Conservation (phyloP, 2,113 vertebrate species). For the Barnardius zonarius region DNA sequence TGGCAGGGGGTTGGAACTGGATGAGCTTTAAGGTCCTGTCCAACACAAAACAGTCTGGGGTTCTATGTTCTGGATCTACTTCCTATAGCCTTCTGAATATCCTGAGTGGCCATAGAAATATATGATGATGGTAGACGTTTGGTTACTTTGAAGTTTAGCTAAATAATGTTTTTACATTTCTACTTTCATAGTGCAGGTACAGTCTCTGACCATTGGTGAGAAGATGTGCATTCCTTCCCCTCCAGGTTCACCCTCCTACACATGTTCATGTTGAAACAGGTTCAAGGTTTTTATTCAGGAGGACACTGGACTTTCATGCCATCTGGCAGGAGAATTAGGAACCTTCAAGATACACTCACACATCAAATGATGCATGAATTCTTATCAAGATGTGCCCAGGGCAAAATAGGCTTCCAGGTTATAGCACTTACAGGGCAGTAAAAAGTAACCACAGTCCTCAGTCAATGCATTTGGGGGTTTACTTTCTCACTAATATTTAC, state of each 20-base stretch:
- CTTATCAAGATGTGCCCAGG: neutral
- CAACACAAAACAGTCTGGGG: neutral
- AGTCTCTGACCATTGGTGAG: neutral
- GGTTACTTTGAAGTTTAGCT: neutral
- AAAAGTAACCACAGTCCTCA: neutral
- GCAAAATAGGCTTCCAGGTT: neutral
- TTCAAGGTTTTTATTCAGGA: neutral
- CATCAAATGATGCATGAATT: neutral
- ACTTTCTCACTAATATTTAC: neutral
- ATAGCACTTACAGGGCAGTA: neutral
- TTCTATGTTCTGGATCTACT: neutral
- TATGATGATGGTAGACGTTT: neutral
- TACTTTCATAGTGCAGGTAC: neutral
- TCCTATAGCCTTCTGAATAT: neutral
- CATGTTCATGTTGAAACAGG: neutral
- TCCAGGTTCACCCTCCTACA: neutral
- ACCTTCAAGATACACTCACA: neutral
- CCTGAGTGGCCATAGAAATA: neutral
- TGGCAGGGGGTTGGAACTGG: neutral
- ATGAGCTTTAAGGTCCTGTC: neutral
- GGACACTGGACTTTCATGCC: neutral
- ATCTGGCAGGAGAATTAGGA: neutral
- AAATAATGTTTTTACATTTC: neutral
- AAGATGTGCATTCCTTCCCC: neutral
- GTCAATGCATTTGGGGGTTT: fast-evolving